These are phyloP conservation scores for Protomyctophum bolini DNA, from an alignment of 2,113 vertebrate genomes.

Conservation along the genomic window DNA sequence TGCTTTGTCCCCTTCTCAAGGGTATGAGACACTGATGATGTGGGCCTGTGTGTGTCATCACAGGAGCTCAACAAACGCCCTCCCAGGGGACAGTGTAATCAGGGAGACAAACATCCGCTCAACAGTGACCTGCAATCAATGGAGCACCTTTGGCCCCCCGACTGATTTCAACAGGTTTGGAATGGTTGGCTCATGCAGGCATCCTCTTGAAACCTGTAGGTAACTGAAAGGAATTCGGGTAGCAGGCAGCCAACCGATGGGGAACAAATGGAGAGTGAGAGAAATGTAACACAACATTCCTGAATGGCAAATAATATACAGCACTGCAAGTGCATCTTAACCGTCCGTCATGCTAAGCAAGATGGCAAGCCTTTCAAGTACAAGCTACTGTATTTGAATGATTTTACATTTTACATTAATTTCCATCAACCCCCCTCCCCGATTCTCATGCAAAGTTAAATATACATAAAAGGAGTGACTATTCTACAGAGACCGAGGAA, in stretches of 20 bases:
- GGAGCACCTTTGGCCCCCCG: constrained; percentile 56
- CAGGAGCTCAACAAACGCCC: constrained; percentile 64
- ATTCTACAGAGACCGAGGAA: constrained; percentile 46
- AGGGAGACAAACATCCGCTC: constrained; percentile 65
- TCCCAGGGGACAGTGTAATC: constrained; percentile 61
- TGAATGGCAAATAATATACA: background rate
- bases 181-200: constrained; percentile 25
- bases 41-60: constrained; percentile 54
- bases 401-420: constrained; percentile 24
- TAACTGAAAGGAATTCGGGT: constrained; percentile 1
- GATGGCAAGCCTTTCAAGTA: constrained; percentile 30
- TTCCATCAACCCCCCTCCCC: constrained; percentile 11
- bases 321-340: background rate
- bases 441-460: constrained; percentile 62
- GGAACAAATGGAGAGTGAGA: background rate
- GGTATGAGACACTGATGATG: constrained; percentile 46
- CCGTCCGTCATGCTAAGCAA: constrained; percentile 10
- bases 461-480: constrained; percentile 61
- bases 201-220: constrained; percentile 23
- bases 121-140: constrained; percentile 68
- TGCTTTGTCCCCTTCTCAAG: constrained; percentile 35
- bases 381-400: constrained; percentile 16
- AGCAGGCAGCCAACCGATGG: constrained; percentile 1
- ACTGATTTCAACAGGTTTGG: constrained; percentile 64
- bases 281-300: background rate